Percentiles rank a stretch among this genome's conserved stretches.
Conservation (phyloP, 2,113 vertebrate genomes). For the Indicator maculatus region DNA sequence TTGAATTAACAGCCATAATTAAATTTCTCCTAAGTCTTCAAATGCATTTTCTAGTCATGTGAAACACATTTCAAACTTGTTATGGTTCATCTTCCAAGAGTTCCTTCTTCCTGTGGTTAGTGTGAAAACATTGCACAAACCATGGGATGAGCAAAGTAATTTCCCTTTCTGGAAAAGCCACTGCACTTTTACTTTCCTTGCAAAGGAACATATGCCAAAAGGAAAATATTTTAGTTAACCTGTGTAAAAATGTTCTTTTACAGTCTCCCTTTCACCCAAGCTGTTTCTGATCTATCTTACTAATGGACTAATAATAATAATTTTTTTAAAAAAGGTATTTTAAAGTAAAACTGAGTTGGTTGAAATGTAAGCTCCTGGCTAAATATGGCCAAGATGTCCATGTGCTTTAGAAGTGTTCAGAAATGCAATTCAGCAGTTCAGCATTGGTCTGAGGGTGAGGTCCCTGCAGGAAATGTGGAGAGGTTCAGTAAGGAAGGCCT, state of each 20-base stretch:
- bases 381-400: not conserved
- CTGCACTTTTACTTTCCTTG: not conserved
- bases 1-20: constrained; percentile 41
- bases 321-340: not conserved
- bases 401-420: not conserved
- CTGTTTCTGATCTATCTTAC: not conserved
- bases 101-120: not conserved
- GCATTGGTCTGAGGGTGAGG: not conserved
- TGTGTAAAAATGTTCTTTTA: not conserved
- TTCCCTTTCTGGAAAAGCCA: not conserved
- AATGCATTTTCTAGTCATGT: constrained; percentile 41
- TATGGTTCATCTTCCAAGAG: not conserved
- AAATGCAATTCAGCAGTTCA: not conserved
- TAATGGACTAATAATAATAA: not conserved
- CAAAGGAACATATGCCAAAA: not conserved
- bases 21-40: constrained; percentile 42
- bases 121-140: not conserved
- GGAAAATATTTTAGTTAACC: not conserved
- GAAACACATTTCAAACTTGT: constrained; percentile 39
- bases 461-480: not conserved
- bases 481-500: not conserved
- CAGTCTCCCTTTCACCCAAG: not conserved
- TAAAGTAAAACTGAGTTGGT: not conserved
- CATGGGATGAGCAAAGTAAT: not conserved
- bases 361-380: not conserved